Evolutionary conservation across 2,113 vertebrate species (phyloP).

Genomic region (pig (Sus scrofa)): DNA sequence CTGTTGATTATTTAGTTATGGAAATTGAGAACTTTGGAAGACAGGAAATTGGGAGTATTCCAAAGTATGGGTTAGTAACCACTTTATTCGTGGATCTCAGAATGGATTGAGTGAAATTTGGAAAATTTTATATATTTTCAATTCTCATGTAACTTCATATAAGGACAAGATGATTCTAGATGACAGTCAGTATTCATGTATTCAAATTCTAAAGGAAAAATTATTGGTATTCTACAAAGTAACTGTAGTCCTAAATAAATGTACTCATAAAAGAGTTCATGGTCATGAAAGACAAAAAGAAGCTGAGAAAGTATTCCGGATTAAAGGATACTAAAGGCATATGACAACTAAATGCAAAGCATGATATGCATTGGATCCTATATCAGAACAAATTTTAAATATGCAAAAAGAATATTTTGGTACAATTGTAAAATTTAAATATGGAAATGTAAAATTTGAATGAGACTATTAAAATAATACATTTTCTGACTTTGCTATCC

Average conservation of each 20-base stretch:
- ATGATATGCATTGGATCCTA: neutral
- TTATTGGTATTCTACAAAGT: neutral
- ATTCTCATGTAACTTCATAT: slow-evolving; percentile 1
- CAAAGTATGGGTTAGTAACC: neutral
- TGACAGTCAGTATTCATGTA: neutral
- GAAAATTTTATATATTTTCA: neutral
- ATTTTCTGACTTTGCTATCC: neutral
- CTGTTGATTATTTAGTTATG: slow-evolving; percentile 15
- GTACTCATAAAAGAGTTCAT: neutral
- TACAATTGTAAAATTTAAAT: neutral
- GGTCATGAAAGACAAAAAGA: neutral
- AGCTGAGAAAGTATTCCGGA: neutral
- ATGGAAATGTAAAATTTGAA: neutral
- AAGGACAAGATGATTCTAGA: neutral
- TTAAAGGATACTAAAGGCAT: neutral
- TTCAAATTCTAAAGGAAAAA: neutral
- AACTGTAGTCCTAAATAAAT: neutral
- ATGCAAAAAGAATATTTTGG: slow-evolving; percentile 17
- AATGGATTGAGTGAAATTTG: neutral
- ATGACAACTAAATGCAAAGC: neutral
- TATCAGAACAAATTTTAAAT: neutral
- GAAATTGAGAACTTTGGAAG: neutral
- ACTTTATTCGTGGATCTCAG: slow-evolving; percentile 36
- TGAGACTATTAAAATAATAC: slow-evolving; percentile 10
- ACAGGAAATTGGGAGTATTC: neutral